These are phyloP conservation scores for Garra rufa DNA, from an alignment of 2,113 vertebrate genomes.

Conservation along the genomic window DNA sequence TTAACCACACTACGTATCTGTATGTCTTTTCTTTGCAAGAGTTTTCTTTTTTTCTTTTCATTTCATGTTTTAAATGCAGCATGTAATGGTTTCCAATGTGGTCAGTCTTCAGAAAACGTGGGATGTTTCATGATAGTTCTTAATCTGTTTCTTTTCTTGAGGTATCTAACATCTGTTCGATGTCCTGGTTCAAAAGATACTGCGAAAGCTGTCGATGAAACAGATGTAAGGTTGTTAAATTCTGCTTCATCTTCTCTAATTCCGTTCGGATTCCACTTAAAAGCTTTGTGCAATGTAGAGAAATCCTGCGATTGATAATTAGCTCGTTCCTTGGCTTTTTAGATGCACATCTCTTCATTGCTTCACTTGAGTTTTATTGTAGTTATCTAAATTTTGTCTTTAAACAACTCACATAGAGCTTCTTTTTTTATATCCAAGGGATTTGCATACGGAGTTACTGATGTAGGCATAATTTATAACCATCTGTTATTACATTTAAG, in stretches of 20 bases:
- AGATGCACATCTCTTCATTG: constrained; percentile 1
- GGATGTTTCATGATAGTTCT: constrained; percentile 17
- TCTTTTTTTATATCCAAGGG: constrained; percentile 28
- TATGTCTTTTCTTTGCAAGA: background rate
- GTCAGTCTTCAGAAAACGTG: constrained; percentile 27
- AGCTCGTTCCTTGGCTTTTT: background rate
- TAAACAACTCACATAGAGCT: background rate
- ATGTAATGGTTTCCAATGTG: constrained; percentile 20
- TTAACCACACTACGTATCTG: constrained; percentile 36
- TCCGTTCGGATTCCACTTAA: constrained; percentile 28
- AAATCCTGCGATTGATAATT: constrained; percentile 23
- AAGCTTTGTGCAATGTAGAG: constrained; percentile 24
- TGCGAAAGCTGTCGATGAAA: background rate
- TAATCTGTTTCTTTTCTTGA: constrained; percentile 16
- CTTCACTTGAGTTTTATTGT: constrained; percentile 24
- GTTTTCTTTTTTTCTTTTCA: background rate
- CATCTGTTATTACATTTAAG: constrained; percentile 12
- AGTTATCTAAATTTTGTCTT: constrained; percentile 8
- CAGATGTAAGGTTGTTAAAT: constrained; percentile 19
- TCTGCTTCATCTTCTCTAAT: constrained; percentile 22
- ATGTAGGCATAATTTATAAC: constrained; percentile 37
- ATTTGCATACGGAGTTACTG: constrained; percentile 41
- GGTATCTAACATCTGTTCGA: background rate
- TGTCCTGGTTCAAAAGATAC: constrained; percentile 21
- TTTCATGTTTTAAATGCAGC: constrained; percentile 16